phyloP scores from a whole-genome alignment of 2,113 vertebrate genomes.

The Equus przewalskii region DNA sequence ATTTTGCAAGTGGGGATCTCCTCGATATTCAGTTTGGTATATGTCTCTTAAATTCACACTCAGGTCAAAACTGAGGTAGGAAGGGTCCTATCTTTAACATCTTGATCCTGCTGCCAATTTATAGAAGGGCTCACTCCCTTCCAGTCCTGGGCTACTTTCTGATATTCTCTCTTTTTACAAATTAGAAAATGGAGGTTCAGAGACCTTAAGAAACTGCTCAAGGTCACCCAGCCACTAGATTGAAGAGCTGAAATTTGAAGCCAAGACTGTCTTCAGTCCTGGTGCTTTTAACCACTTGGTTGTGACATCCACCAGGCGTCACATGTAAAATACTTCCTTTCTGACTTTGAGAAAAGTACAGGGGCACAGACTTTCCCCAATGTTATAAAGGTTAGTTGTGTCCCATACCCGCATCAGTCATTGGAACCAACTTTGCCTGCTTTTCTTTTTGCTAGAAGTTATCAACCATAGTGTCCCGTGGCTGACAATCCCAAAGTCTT shows the following conservation, averaged over 20 bases:
- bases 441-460: not conserved
- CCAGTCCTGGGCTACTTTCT: not conserved
- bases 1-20: not conserved
- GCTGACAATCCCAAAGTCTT: not conserved
- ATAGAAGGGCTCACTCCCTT: not conserved
- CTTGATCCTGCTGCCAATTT: not conserved
- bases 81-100: not conserved
- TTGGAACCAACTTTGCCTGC: not conserved
- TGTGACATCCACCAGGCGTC: not conserved
- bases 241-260: not conserved
- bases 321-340: not conserved
- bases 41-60: not conserved
- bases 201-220: not conserved
- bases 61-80: not conserved
- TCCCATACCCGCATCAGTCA: not conserved
- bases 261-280: not conserved
- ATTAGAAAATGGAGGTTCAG: not conserved
- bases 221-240: not conserved
- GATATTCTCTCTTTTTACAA: not conserved
- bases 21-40: not conserved
- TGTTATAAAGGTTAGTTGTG: not conserved
- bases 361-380: not conserved
- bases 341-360: not conserved
- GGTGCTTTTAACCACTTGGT: not conserved
- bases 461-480: not conserved